Evolutionary conservation across 1,140 invertebrate species (phyloP), one percentile per base, ranked within the genome.

Genomic region (Neocloeon triangulifer): DNA sequence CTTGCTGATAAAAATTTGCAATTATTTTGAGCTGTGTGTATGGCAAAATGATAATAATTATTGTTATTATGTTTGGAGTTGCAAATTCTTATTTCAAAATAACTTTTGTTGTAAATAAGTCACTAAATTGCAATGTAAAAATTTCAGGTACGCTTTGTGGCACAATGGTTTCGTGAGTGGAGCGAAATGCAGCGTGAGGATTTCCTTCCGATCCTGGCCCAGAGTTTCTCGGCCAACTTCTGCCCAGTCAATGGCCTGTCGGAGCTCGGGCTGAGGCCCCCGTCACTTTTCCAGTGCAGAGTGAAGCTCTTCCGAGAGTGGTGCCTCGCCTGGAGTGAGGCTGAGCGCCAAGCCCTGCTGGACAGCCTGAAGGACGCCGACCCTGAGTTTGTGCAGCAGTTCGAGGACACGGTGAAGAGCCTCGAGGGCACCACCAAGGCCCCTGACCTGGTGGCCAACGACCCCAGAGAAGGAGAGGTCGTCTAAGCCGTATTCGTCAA

Each of bases 141-240:
- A n/a, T n/a, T n/a, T 5, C 76, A 85, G 50, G 51, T 82, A 31
- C 59, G 73, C 29, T 82, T 82, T 47, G 52, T 84, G 32, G 50
- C 77, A 19, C 69, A 78, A 47, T 89, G 82, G 82, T 89, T 89
- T 50, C 61, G 67, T 43, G 77, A 85, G 48, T 88, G 80, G 67
- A 85, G 78, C 46, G 73, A 80, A 41, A 62, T 85, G 52, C 80
- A 89, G 50, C 61, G 75, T 32, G 65, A 66, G 36, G 80, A 88
- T 49, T 88, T 89, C 50, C 43, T 86, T 19, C 67, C 70, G 14
- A 62, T 85, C 32, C 52, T 86, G 10, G 55, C 77, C 21, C 71
- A 77, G 37, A 69, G 67, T 39, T 59, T 71, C 31, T 42, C 45
- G 13, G 49, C 47, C n/a, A 43, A 47, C 12, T 53, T 55, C 4